Evolutionary conservation across 2,113 vertebrate species (phyloP).

Genomic region (Hippocampus guttulatus): DNA sequence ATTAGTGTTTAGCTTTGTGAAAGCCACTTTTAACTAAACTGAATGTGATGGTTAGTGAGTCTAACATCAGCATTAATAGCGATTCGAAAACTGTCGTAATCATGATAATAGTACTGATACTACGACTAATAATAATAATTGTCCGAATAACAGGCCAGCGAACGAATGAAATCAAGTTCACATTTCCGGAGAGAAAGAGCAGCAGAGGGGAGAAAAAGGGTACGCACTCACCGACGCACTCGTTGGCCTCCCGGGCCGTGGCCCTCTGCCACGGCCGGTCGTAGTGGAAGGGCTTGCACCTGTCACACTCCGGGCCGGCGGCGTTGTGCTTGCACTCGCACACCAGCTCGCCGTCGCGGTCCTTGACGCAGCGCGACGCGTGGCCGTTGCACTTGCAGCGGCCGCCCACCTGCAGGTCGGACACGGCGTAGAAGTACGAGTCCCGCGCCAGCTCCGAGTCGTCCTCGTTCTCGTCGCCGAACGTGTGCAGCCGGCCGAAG

Average conservation of each 20-base stretch:
- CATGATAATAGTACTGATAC: too few relatives aligned
- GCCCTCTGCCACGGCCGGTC: constrained; percentile 97
- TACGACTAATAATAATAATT: too few relatives aligned
- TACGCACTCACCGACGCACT: constrained; percentile 89
- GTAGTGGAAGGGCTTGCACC: constrained; percentile 98
- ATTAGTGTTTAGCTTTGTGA: too few relatives aligned
- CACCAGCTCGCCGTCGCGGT: constrained; percentile 86
- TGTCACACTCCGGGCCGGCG: constrained; percentile 93
- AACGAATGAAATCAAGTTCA: not conserved
- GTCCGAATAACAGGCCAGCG: not conserved
- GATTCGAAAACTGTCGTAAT: too few relatives aligned
- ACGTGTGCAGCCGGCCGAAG: constrained; percentile 90
- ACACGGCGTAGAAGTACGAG: constrained; percentile 93
- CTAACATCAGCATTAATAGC: too few relatives aligned
- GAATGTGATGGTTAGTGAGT: not conserved
- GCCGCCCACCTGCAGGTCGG: constrained; percentile 95
- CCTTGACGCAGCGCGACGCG: constrained; percentile 90
- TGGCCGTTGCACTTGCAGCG: constrained; percentile 98
- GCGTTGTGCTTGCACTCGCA: constrained; percentile 98
- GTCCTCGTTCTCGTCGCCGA: constrained; percentile 93
- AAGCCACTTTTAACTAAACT: not conserved
- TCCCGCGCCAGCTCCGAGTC: constrained; percentile 92
- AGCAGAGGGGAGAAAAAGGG: not conserved
- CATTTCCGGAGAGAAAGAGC: not conserved
- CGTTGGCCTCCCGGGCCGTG: constrained; percentile 94